Base-by-base conservation (phyloP, 2,113 vertebrate genomes). In the Pomatostomus ruficeps region DNA sequence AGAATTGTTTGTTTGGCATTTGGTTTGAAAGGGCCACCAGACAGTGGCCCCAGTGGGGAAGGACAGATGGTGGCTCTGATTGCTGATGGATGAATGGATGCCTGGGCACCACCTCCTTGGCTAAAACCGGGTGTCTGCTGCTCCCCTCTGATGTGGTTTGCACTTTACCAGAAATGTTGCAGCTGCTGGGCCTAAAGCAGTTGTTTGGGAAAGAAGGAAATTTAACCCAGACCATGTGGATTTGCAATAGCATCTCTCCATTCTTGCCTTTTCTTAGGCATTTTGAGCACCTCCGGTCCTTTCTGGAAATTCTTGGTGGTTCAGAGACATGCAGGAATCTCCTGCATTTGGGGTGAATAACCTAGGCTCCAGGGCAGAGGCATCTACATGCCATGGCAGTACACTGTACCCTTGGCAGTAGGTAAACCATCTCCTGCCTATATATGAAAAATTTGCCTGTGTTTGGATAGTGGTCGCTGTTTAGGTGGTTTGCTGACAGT, bases 111-210 rank as follows among this genome's bases (percentile, higher is more conserved):
- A 55, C 28, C 24, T 80, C 15, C n/a, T 51, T 70, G 52, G 36
- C 83, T 75, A 68, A 71, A 92, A 48, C 31, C 0, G 1, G 3
- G 17, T 63, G 45, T 87, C 61, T 75, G 36, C 54, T 52, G 36
- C 29, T 87, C 28, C 23, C 11, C 18, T 80, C 67, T 94, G 51
- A 76, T 71, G 70, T 83, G 65, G 63, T 80, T 88, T 91, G 51
- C 46, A 25, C 63, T 73, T 76, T 70, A 61, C 24, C 74, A 85
- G 49, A 90, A 94, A 73, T 14, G 21, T 42, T 88, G 58, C 85
- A 90, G 78, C 75, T 86, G 59, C 72, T 81, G 43, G 55, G 45
- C 46, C 43, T 79, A 74, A 71, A 92, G 51, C 24, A 91, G 68
- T 38, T 88, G 15, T 33, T 65, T 51, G 28, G 24, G 10, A 84